Evolutionary conservation across 2,113 vertebrate species (phyloP).

Genomic region (Nothoprocta pentlandii): DNA sequence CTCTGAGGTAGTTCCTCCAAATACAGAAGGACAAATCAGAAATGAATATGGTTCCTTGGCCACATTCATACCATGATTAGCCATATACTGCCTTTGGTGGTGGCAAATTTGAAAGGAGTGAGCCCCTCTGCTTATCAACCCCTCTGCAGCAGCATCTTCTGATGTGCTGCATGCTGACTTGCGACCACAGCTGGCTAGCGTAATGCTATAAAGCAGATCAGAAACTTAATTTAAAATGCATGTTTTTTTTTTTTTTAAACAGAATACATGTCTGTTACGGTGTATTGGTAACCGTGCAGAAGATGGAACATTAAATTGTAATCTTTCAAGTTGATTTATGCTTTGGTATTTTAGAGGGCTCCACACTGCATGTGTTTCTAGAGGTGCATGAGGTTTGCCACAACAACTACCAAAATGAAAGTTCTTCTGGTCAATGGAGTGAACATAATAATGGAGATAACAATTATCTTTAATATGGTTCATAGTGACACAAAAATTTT

Average conservation of each 20-base stretch:
- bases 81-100: neutral
- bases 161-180: neutral
- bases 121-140: neutral
- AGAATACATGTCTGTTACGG: neutral
- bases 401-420: neutral
- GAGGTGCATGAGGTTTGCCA: neutral
- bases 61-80: neutral
- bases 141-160: neutral
- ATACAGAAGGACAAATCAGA: neutral
- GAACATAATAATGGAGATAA: neutral
- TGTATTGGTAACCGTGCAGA: too few relatives aligned
- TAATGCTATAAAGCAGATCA: neutral
- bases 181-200: neutral
- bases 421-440: neutral
- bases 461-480: neutral
- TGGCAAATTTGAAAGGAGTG: neutral
- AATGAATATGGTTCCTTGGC: neutral
- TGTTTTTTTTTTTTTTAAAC: neutral
- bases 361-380: neutral
- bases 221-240: neutral
- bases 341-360: neutral
- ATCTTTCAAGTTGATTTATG: neutral
- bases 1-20: neutral
- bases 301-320: neutral
- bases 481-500: neutral